phyloP scores from a whole-genome alignment of 2,888 invertebrate genomes.

The Agrotis clavis region DNA sequence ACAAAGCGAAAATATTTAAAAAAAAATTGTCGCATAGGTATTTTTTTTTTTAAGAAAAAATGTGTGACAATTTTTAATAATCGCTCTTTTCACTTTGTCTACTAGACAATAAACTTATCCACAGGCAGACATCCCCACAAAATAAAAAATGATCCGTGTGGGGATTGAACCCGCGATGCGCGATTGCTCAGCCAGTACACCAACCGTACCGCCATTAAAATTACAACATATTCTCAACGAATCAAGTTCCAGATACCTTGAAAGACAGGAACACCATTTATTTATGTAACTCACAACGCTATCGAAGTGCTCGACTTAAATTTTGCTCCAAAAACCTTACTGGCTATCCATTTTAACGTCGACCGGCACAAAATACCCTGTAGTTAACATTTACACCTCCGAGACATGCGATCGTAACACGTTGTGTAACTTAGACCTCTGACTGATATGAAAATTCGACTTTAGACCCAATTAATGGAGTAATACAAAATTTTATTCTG shows the following conservation, averaged over 20 bases:
- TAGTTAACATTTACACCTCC: constrained; percentile 71
- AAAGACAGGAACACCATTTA: constrained; percentile 35
- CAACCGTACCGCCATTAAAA: not conserved
- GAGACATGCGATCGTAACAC: constrained; percentile 67
- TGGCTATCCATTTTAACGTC: constrained; percentile 63
- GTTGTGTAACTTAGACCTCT: constrained; percentile 64
- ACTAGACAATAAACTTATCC: no score
- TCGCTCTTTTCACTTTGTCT: no score
- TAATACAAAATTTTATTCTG: no score
- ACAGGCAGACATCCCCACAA: no score
- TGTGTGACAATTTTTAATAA: no score
- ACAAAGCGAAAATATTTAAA: not conserved
- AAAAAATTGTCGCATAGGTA: no score
- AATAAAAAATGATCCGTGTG: no score
- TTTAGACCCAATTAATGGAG: constrained; percentile 54
- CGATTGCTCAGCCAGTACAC: no score
- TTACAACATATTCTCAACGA: constrained; percentile 13
- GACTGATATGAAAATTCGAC: constrained; percentile 66
- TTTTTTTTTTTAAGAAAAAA: no score
- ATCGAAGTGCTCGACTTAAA: constrained; percentile 55
- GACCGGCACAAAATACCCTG: constrained; percentile 55
- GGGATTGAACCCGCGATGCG: no score
- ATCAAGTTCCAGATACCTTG: constrained; percentile 25
- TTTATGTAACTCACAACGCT: constrained; percentile 39
- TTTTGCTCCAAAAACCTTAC: constrained; percentile 63